These are phyloP conservation scores for Coelopa pilipes DNA, from an alignment of 2,888 invertebrate species.

Conservation along the genomic window DNA sequence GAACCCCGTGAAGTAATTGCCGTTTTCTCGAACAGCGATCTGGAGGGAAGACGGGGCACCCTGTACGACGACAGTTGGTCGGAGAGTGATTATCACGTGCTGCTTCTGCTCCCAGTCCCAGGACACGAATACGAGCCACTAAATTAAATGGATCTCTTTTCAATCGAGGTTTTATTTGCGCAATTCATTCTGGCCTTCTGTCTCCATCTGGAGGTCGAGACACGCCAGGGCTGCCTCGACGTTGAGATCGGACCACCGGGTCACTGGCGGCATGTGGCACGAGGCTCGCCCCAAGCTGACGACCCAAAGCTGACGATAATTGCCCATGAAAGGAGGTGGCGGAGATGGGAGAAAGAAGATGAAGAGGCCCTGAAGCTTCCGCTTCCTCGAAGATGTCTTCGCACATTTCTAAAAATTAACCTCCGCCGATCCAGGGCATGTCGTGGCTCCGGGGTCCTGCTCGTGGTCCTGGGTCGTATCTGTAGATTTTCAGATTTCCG, in stretches of 20 bases:
- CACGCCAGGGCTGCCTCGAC: neutral
- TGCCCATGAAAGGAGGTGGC: neutral
- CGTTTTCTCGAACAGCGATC: neutral
- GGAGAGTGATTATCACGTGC: neutral
- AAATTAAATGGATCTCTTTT: conserved; percentile 13
- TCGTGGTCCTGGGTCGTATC: neutral
- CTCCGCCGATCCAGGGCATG: neutral
- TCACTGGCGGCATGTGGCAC: conserved; percentile 5
- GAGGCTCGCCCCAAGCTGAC: neutral
- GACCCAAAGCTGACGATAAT: neutral
- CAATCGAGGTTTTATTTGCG: neutral
- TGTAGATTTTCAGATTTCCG: neutral
- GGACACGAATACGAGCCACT: neutral
- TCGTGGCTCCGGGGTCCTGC: too few species aligned
- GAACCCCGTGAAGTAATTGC: too few species aligned
- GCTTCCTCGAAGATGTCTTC: too few species aligned
- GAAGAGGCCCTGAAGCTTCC: neutral
- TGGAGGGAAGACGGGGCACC: too few species aligned
- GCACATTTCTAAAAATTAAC: neutral
- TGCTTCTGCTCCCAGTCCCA: neutral
- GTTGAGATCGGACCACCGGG: neutral
- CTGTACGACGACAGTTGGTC: conserved; percentile 12
- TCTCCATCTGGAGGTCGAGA: neutral
- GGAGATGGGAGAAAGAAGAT: too few species aligned
- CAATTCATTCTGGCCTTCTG: neutral